phyloP scores from a whole-genome alignment of 1,140 invertebrate species.

The Pseudobourletiella spinata region DNA sequence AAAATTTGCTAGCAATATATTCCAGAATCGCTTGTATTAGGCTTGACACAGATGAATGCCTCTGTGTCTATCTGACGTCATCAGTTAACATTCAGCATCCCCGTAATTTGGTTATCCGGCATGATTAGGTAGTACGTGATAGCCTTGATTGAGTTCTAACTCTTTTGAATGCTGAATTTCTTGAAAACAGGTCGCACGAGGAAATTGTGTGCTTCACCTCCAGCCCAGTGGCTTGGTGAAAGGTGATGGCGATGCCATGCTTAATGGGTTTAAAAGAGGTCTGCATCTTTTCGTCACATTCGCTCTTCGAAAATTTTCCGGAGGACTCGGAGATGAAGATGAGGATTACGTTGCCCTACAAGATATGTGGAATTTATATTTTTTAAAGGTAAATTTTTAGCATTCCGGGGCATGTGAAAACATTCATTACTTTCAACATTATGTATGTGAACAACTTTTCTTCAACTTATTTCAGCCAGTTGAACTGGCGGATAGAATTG shows the following conservation, averaged over 20 bases:
- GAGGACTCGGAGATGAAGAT: slow-evolving; percentile 48
- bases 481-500: slow-evolving; percentile 38
- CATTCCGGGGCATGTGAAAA: not conserved
- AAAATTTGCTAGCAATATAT: not conserved
- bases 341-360: slow-evolving; percentile 40
- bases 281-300: slow-evolving; percentile 41
- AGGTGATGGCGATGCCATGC: not conserved
- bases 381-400: slow-evolving; percentile 36
- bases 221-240: slow-evolving; percentile 13
- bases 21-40: not conserved
- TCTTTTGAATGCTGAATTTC: not conserved
- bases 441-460: not conserved
- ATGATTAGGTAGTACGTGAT: not conserved
- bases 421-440: slow-evolving; percentile 7
- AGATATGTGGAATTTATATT: slow-evolving; percentile 44
- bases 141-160: too few species aligned
- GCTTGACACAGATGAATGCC: not conserved
- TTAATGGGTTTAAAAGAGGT: slow-evolving; percentile 3
- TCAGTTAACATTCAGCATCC: not conserved
- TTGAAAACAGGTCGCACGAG: slow-evolving; percentile 40
- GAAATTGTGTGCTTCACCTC: slow-evolving; percentile 42
- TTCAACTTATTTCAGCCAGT: slow-evolving; percentile 38
- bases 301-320: slow-evolving; percentile 47
- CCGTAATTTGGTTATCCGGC: not conserved
- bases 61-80: not conserved